These are phyloP conservation scores for Sciurus vulgaris DNA, from an alignment of 2,797 vertebrate species.

Conservation along the genomic window DNA sequence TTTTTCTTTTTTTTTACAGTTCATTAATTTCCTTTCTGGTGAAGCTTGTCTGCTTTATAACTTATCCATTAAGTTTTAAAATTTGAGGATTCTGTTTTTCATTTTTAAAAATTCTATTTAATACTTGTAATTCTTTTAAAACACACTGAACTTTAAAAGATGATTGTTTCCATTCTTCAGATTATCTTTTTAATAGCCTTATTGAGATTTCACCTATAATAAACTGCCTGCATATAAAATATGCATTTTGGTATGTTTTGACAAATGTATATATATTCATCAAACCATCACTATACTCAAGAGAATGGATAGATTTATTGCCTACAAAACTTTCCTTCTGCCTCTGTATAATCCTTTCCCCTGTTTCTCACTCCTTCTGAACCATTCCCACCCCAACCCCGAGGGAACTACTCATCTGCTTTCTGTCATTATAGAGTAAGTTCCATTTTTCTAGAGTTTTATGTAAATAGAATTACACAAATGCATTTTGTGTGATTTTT, in stretches of 20 bases:
- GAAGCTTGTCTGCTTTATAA: background rate
- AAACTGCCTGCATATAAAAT: background rate
- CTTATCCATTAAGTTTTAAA: background rate
- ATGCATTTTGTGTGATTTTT: background rate
- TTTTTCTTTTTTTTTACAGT: too few relatives aligned
- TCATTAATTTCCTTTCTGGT: background rate
- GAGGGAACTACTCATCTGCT: background rate
- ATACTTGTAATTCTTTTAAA: constrained; percentile 4
- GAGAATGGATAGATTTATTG: background rate
- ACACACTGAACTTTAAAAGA: background rate
- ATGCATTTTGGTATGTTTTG: background rate
- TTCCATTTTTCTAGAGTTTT: background rate
- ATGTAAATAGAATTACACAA: background rate
- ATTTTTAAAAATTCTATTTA: background rate
- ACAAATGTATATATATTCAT: background rate
- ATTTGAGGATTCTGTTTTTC: background rate
- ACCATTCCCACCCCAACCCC: background rate
- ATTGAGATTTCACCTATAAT: background rate
- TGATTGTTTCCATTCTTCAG: background rate
- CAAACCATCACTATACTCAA: background rate
- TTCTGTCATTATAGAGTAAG: background rate
- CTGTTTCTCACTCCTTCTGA: background rate
- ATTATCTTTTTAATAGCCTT: background rate
- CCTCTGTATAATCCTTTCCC: background rate
- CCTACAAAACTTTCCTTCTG: background rate